Base-by-base conservation (phyloP, 2,888 invertebrate species). In the Drosophila neoperkinsi region DNA sequence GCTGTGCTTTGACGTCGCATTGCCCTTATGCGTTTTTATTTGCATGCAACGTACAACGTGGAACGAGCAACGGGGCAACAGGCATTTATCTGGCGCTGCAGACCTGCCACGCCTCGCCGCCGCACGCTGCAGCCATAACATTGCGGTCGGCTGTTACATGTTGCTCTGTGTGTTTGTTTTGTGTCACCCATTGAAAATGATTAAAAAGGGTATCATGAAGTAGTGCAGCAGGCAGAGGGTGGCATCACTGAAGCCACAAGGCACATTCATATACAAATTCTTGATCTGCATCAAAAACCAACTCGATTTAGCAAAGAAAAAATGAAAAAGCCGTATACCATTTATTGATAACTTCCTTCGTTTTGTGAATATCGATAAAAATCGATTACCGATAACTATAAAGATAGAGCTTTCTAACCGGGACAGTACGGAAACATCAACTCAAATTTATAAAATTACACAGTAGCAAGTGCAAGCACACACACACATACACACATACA, bases 11-110 rank as follows among this genome's bases (percentile, higher is more conserved):
- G 30, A 46, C 46, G 25, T 25, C 46, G 25, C 46, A 25, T n/a
- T 13, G 21, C 25, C 43, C 50, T 11, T 18, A 43, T 49, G 41
- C 56, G 43, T 53, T 63, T 53, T 59, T 70, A 69, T 75, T 80
- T 76, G 85, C 88, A 84, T 82, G 84, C 86, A 83, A 84, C 67
- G 58, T 74, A 77, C 77, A 31, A 28, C 28, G 57, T 55, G 61
- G 62, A 60, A 25, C 25, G 46, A 21, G 46, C 21, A 70, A 60
- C 64, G 78, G 55, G 71, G 80, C 74, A 82, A 81, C 78, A 71
- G 74, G 86, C 90, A 89, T 90, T 88, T 86, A 90, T 90, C 88
- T 90, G 90, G 79, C 85, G 77, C 83, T 76, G 82, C 84, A 81
- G 86, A 76, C 73, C 43, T 75, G 77, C 84, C 88, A 88, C 88